Conservation (phyloP, 2,797 vertebrate genomes). For the Danio aesculapii region DNA sequence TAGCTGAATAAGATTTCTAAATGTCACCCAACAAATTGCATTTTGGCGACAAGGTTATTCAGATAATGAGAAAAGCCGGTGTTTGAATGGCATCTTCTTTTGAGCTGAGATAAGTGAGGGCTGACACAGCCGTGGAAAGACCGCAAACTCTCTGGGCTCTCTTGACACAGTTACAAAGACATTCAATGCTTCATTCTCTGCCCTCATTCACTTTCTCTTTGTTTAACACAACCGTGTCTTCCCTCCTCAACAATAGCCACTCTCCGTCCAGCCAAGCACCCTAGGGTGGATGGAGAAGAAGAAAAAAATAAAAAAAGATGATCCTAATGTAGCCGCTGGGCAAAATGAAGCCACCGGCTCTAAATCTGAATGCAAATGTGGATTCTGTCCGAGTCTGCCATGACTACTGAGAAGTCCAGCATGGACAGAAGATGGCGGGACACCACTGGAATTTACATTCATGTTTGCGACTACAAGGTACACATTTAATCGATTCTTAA, state of each 20-base stretch:
- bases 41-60: slow-evolving; percentile 49
- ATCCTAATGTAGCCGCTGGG: slow-evolving; percentile 70
- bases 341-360: slow-evolving; percentile 72
- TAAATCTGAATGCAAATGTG: slow-evolving; percentile 73
- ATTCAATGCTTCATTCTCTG: slow-evolving; percentile 65
- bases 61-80: slow-evolving; percentile 63
- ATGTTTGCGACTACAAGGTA: no score
- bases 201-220: slow-evolving; percentile 73
- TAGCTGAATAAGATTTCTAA: slow-evolving; percentile 35
- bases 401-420: slow-evolving; percentile 48
- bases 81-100: slow-evolving; percentile 72
- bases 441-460: not conserved
- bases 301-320: slow-evolving; percentile 73
- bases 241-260: slow-evolving; percentile 67
- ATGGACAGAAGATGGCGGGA: slow-evolving; percentile 25
- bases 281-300: slow-evolving; percentile 63
- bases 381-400: slow-evolving; percentile 62
- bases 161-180: slow-evolving; percentile 79
- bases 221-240: slow-evolving; percentile 74
- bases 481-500: no score
- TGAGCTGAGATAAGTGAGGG: slow-evolving; percentile 71
- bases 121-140: slow-evolving; percentile 65
- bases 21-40: slow-evolving; percentile 6
- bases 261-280: slow-evolving; percentile 68
- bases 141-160: slow-evolving; percentile 72